Conservation (phyloP, 2,888 invertebrate species). For the Cerceris rybyensis region DNA sequence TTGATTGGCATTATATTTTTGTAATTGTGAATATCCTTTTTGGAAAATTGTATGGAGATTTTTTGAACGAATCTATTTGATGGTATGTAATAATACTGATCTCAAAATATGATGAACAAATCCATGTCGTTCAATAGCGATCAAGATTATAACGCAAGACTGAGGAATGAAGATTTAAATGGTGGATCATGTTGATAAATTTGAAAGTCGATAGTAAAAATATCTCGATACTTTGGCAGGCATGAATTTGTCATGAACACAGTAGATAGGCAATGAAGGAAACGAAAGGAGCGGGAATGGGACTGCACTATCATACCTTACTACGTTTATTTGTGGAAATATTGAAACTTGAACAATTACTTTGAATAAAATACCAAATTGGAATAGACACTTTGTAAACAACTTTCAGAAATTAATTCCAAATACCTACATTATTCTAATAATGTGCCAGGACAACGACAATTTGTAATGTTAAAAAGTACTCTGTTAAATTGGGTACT, state of each 20-base stretch:
- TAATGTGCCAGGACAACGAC: constrained; percentile 10
- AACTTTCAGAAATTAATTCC: constrained; percentile 33
- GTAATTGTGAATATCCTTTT: too few species aligned
- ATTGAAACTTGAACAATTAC: constrained; percentile 15
- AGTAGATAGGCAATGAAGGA: constrained; percentile 62
- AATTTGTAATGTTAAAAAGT: neutral
- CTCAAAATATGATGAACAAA: constrained; percentile 49
- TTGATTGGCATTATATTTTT: too few species aligned
- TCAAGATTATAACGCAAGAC: neutral
- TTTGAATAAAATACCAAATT: constrained; percentile 20
- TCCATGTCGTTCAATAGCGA: constrained; percentile 37
- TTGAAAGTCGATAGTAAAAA: neutral
- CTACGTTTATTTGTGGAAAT: constrained; percentile 40
- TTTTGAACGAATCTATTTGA: constrained; percentile 51
- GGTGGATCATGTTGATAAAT: too few species aligned
- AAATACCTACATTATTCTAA: constrained; percentile 43
- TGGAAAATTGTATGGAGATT: neutral
- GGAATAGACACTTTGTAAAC: constrained; percentile 3
- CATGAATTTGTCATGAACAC: constrained; percentile 64
- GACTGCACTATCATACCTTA: constrained; percentile 74
- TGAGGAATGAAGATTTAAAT: neutral
- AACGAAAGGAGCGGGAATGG: constrained; percentile 67
- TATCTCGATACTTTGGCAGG: constrained; percentile 29
- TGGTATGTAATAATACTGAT: constrained; percentile 63
- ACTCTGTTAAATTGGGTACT: constrained; percentile 20